Base-by-base conservation (phyloP, 2,113 vertebrate species). In the Ranitomeya imitator region DNA sequence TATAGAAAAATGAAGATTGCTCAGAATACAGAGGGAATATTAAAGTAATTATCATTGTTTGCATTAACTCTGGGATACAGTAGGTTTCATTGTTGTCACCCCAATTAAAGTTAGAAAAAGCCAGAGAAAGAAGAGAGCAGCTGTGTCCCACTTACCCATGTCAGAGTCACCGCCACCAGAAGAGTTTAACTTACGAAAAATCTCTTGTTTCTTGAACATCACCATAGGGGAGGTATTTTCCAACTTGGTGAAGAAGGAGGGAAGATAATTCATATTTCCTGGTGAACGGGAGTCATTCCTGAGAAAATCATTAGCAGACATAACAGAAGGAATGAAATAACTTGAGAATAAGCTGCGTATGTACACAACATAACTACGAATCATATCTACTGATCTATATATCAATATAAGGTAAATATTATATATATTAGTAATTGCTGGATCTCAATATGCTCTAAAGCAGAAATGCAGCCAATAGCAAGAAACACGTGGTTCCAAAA, bases 121-220 rank as follows among this genome's bases (percentile, higher is more conserved):
- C 26, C 19, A 23, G 12, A 2, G 60, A 67, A 26, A 65, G 21
- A 74, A 83, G 63, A 83, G 57, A n/a, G 21, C 7, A 59, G 69
- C 51, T 31, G 92, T 92, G 82, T 93, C 93, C 93, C 95, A 96
- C 97, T 96, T 98, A 99, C 98, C 97, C 94, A 99, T 96, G 91
- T 99, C 98, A 94, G 97, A 96, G 94, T 99, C 97, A 93, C 97
- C 93, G 92, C 96, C 97, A 95, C 97, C 96, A 94, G 97, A 97
- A 85, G 97, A 98, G 95, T 98, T 99, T 95, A 98, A 96, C 95
- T 99, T 99, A 94, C 98, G 98, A 94, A 99, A 97, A 94, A 99
- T 99, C 95, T 99, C 98, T 94, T 99, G 98, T 94, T 99, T 99
- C 95, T 99, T 99, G 92, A 96, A 98, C 93, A 97, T 96, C 89